Conservation (phyloP, 2,888 invertebrate genomes). For the Trilocha varians region DNA sequence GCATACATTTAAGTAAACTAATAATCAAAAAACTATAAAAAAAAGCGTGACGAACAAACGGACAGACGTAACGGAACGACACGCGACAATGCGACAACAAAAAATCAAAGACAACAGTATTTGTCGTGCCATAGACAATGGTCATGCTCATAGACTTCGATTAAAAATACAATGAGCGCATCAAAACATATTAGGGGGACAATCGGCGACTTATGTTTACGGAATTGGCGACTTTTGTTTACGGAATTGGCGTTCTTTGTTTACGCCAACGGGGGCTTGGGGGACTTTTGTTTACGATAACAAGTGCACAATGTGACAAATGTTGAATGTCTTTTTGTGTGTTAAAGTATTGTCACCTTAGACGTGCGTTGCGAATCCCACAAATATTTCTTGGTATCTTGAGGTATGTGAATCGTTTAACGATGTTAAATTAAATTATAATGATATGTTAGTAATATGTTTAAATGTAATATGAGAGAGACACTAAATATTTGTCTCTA, state of each 20-base stretch:
- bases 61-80: constrained; percentile 14
- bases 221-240: constrained; percentile 59
- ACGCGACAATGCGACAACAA: constrained; percentile 39
- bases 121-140: constrained; percentile 23
- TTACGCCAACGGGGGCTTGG: constrained; percentile 46
- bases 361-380: no score
- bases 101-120: constrained; percentile 34
- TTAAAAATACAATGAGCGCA: constrained; percentile 34
- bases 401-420: no score
- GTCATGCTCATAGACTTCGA: constrained; percentile 50
- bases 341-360: no score
- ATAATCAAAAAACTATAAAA: background rate
- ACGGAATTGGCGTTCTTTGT: constrained; percentile 58
- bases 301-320: constrained; percentile 26
- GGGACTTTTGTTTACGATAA: constrained; percentile 4
- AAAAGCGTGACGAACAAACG: background rate
- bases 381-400: no score
- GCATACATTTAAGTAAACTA: background rate
- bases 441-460: no score
- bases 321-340: no score
- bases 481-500: no score
- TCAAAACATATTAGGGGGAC: constrained; percentile 66
- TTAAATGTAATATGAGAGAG: no score
- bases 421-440: no score
- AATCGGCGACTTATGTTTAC: constrained; percentile 39